Evolutionary conservation across 1,140 invertebrate species (phyloP).

Genomic region (Cecropterus lyciades): DNA sequence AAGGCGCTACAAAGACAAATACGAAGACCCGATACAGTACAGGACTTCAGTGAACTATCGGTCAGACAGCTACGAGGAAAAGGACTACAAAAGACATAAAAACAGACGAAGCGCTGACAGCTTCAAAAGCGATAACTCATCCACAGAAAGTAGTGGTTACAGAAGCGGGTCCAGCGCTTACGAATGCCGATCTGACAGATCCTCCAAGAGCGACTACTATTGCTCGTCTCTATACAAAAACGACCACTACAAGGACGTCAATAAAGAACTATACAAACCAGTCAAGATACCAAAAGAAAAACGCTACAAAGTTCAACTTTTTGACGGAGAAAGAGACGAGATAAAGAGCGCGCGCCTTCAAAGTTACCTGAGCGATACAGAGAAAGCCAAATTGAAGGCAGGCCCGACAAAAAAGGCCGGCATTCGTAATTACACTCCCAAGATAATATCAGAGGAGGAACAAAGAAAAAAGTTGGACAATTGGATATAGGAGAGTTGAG

Average conservation of each 20-base stretch:
- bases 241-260: constrained; percentile 80
- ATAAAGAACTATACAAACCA: constrained; percentile 82
- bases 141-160: constrained; percentile 76
- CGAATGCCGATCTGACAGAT: constrained; percentile 66
- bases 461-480: constrained; percentile 74
- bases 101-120: constrained; percentile 67
- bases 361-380: constrained; percentile 85
- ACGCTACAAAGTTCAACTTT: constrained; percentile 73
- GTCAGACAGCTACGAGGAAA: constrained; percentile 57
- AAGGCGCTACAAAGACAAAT: constrained; percentile 66
- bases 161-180: constrained; percentile 73
- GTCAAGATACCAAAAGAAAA: constrained; percentile 83
- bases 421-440: constrained; percentile 88
- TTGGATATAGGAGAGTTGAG: constrained; percentile 70
- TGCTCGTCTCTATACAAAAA: constrained; percentile 82
- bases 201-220: constrained; percentile 73
- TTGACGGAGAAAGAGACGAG: constrained; percentile 80
- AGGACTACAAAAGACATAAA: constrained; percentile 68
- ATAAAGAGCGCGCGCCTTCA: constrained; percentile 86
- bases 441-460: constrained; percentile 84
- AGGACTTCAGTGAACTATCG: constrained; percentile 54
- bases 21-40: constrained; percentile 62
- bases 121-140: constrained; percentile 74
- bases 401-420: constrained; percentile 80
- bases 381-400: constrained; percentile 73